Base-by-base conservation (phyloP, 2,113 vertebrate genomes). In the Ahaetulla prasina region DNA sequence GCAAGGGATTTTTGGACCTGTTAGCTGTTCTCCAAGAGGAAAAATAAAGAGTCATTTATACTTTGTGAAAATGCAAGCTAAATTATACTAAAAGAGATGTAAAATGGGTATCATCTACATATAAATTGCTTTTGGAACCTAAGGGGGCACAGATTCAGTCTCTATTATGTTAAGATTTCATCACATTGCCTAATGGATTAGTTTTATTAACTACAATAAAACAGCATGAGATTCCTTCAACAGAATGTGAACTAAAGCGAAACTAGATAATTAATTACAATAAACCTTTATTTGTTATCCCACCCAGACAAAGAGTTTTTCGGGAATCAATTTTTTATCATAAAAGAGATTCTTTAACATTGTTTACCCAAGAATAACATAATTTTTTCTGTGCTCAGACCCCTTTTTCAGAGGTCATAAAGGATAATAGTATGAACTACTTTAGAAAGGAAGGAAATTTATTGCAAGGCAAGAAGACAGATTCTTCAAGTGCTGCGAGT, bases 21-120 rank as follows among this genome's bases (percentile, higher is more conserved):
- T 85, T 94, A 6, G 47, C 92, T 84, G 89, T 74, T 89, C 94
- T 96, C 86, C 52, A 96, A 95, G 89, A 96, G 87, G 27, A 89
- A 89, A 91, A 96, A 43, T 80, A 80, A 80, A 95, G 86, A 95
- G 91, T 94, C 95, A 95, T 94, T 96, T 95, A 92, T 92, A 85
- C 87, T 95, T 97, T 97, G 96, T 97, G 89, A 97, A 97, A 97
- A 96, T 97, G 95, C 92, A 96, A 97, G 95, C 93, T 96, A 96
- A 97, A 97, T 98, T 97, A 97, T 97, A 96, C 97, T 96, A 94
- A 92, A 96, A 89, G 89, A 97, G 95, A 97, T 97, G 97, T 96
- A 97, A 97, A 97, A 96, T 96, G 95, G 93, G 90, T 96, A 96
- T 97, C 96, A 98, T 98, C 97, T 98, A 96, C 97, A 98, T 98